Evolutionary conservation across 2,797 vertebrate species (phyloP).

Genomic region (Staurois parvus): DNA sequence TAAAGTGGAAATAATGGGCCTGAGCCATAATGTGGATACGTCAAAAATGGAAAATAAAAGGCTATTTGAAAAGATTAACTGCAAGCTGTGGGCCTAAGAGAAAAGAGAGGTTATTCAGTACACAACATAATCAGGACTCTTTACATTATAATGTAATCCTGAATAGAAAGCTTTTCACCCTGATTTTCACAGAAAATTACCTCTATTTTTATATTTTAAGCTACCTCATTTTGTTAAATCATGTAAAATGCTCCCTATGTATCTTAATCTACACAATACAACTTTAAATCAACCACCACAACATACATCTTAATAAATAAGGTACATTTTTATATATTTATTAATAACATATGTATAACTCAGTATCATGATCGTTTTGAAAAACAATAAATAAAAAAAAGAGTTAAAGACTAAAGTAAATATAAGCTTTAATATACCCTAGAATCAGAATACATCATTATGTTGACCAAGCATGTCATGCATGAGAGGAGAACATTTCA

Average conservation of each 20-base stretch:
- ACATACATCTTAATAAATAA: too few relatives aligned
- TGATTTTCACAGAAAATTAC: background rate
- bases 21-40: background rate
- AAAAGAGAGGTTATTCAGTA: background rate
- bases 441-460: too few relatives aligned
- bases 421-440: too few relatives aligned
- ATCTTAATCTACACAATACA: background rate
- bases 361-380: too few relatives aligned
- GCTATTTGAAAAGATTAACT: background rate
- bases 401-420: too few relatives aligned
- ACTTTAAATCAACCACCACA: background rate
- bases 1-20: background rate
- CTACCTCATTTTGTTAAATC: background rate
- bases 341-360: background rate
- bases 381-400: too few relatives aligned
- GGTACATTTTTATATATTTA: background rate
- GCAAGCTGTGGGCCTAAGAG: background rate
- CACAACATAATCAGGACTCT: background rate
- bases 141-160: background rate
- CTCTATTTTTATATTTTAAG: background rate
- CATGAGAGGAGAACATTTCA: too few relatives aligned
- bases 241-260: background rate
- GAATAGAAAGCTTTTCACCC: background rate
- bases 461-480: too few relatives aligned
- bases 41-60: background rate